Evolutionary conservation across 2,113 vertebrate species (phyloP).

Genomic region (Elephas maximus): DNA sequence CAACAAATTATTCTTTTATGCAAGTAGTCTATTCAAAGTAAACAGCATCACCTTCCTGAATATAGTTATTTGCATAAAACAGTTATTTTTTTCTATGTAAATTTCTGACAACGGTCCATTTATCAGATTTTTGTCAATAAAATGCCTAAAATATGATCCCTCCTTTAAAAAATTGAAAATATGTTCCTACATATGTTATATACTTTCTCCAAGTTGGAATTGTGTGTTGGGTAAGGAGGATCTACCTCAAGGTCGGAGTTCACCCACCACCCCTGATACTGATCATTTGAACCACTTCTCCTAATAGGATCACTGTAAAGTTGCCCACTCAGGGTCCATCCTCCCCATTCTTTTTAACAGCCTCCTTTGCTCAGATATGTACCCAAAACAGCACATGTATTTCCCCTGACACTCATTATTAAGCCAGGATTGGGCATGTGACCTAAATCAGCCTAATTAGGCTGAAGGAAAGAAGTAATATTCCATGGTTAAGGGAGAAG

Average conservation of each 20-base stretch:
- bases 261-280: not conserved
- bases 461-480: not conserved
- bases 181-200: not conserved
- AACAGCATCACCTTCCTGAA: not conserved
- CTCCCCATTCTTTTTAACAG: not conserved
- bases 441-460: not conserved
- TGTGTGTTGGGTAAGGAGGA: not conserved
- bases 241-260: not conserved
- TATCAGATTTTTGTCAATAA: slow-evolving; percentile 39
- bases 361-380: not conserved
- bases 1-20: not conserved
- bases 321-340: not conserved
- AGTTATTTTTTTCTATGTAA: slow-evolving; percentile 15
- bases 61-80: slow-evolving; percentile 29
- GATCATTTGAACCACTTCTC: not conserved
- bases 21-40: not conserved
- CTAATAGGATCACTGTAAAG: not conserved
- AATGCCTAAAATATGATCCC: not conserved
- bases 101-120: not conserved
- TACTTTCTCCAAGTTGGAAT: not conserved
- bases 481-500: not conserved
- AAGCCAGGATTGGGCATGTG: not conserved
- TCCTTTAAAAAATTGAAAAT: slow-evolving; percentile 37
- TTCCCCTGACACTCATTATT: not conserved
- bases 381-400: not conserved